A percentile compares a stretch with the other conserved stretches of the same genome.
These are phyloP conservation scores for Drosophila gaucha DNA, from an alignment of 2,888 invertebrate species.

Conservation along the genomic window DNA sequence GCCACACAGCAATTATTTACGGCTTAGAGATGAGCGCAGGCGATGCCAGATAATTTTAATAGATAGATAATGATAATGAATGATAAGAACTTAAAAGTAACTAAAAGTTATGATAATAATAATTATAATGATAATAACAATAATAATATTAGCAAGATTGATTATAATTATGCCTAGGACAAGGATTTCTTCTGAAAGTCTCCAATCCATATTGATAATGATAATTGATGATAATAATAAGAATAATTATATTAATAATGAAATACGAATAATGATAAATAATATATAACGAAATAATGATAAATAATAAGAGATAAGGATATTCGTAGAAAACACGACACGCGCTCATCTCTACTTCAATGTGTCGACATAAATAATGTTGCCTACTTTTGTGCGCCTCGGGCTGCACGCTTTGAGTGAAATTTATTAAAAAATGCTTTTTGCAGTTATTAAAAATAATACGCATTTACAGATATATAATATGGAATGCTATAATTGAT, in stretches of 20 bases:
- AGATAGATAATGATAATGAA: neutral
- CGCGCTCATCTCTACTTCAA: conserved; percentile 15
- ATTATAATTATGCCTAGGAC: too few relatives aligned
- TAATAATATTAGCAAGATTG: too few relatives aligned
- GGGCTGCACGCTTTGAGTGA: conserved; percentile 21
- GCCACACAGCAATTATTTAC: conserved; percentile 56
- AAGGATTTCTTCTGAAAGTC: too few relatives aligned
- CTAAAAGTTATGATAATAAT: neutral
- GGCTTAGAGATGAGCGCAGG: neutral
- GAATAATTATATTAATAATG: too few relatives aligned
- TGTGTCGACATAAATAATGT: conserved; percentile 50
- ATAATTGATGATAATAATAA: too few relatives aligned
- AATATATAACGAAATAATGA: too few relatives aligned
- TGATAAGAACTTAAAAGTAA: neutral
- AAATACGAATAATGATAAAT: too few relatives aligned
- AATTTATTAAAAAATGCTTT: conserved; percentile 67
- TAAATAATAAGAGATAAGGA: too few relatives aligned
- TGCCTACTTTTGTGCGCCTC: conserved; percentile 43
- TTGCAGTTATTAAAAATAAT: conserved; percentile 49
- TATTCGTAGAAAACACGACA: conserved; percentile 1
- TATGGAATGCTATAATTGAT: conserved; percentile 31
- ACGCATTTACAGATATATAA: neutral
- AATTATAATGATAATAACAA: neutral
- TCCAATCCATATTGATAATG: too few relatives aligned
- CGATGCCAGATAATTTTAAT: neutral